Evolutionary conservation across 2,888 invertebrate species (phyloP), one percentile per base, ranked within the genome.

Genomic region (Meteorus cinctellus): DNA sequence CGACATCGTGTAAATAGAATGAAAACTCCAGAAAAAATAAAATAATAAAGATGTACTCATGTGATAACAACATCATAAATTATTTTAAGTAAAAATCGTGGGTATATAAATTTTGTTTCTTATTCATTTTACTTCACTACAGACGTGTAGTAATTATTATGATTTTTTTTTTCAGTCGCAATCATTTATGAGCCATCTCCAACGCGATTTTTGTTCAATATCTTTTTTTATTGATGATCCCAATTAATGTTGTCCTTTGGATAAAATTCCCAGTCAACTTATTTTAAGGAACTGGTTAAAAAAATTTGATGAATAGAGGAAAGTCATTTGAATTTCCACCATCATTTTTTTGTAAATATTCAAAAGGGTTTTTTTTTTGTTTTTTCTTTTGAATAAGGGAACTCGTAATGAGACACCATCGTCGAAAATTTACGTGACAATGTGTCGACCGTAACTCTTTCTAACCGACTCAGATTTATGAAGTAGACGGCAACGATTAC

Each of bases 31-130:
- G 14, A 65, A 29, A 60, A 48, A 73, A 66, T 19, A 72, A 48
- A 41, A n/a, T 29, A 29, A 55, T 55, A 55, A 55, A 24, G 19
- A 55, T 55, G 55, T 55, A n/a, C 55, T 55, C 6, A 48, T 70
- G 34, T 36, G 67, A 74, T 74, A 74, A 68, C 73, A 45, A n/a
- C 16, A 68, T 60, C 59, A 59, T 74, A 74, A 74, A 74, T 74
- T 60, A 67, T 45, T 74, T 24, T 27, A 45, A 60, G 34, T 60
- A 67, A 24, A 45, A 66, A 73, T 41, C 41, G 45, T 41, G 48
- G 16, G 48, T 68, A 48, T 45, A 45, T 45, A 29, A 29, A 29
- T 68, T 51, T n/a, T 66, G 12, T 29, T 67, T 67, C 8, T 2
- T 41, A 41, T 12, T 41, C 41, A 41, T 41, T 41, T 41, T 8